phyloP scores from a whole-genome alignment of 2,797 vertebrate genomes.

The Stomatorhinus walkeri region DNA sequence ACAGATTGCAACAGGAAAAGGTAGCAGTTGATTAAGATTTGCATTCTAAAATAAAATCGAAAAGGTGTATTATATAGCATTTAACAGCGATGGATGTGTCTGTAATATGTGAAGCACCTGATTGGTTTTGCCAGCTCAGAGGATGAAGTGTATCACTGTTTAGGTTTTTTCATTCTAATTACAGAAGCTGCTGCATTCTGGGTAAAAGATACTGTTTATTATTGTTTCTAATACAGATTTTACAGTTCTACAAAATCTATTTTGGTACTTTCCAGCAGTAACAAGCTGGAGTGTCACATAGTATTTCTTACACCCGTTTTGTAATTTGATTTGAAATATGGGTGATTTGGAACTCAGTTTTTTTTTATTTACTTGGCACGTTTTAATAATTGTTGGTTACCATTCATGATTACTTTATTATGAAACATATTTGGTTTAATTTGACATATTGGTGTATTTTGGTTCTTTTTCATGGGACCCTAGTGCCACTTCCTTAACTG shows the following conservation, averaged over 20 bases:
- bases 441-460: neutral
- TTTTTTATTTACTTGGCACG: neutral
- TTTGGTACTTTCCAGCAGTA: slow-evolving; percentile 2
- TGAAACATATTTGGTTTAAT: neutral
- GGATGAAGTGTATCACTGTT: neutral
- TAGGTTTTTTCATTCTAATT: neutral
- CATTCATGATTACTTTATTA: neutral
- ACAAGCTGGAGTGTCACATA: neutral
- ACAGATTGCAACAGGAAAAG: neutral
- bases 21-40: neutral
- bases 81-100: neutral
- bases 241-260: neutral
- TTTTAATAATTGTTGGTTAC: neutral
- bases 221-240: neutral
- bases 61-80: neutral
- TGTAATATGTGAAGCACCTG: neutral
- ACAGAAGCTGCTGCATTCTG: neutral
- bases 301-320: neutral
- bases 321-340: neutral
- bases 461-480: neutral
- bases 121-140: neutral
- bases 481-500: neutral
- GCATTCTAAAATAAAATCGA: neutral
- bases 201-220: slow-evolving; percentile 8
- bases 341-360: neutral